Conservation (phyloP, 2,113 vertebrate species). For the Crotophaga sulcirostris region DNA sequence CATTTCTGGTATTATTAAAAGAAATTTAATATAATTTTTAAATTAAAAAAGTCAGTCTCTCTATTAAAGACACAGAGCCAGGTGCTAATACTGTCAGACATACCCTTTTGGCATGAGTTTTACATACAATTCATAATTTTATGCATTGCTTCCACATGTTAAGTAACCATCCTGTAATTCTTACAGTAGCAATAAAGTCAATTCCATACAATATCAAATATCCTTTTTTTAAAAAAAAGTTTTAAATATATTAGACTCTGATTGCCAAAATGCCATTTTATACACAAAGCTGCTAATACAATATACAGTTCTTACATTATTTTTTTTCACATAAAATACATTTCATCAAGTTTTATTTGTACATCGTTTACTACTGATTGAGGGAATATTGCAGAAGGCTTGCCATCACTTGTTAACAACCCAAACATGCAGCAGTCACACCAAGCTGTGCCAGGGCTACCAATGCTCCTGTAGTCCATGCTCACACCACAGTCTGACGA, state of each 20-base stretch:
- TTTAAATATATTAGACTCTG: slow-evolving; percentile 85
- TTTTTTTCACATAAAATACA: slow-evolving; percentile 76
- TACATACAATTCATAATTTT: slow-evolving; percentile 23
- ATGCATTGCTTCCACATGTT: slow-evolving; percentile 42
- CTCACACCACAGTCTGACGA: not conserved
- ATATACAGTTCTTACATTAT: slow-evolving; percentile 77
- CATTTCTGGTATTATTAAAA: slow-evolving; percentile 76
- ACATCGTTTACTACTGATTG: slow-evolving; percentile 68
- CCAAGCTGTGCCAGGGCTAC: not conserved
- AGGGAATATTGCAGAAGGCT: slow-evolving; percentile 71
- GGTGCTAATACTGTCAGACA: slow-evolving; percentile 75
- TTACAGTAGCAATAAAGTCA: slow-evolving; percentile 66
- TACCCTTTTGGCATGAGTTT: slow-evolving; percentile 65
- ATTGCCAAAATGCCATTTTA: slow-evolving; percentile 77
- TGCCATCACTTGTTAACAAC: slow-evolving; percentile 4
- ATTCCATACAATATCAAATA: slow-evolving; percentile 80
- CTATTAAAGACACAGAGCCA: slow-evolving; percentile 67
- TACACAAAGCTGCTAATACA: slow-evolving; percentile 82
- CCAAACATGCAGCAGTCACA: not conserved
- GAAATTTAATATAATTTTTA: slow-evolving; percentile 79
- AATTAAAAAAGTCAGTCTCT: slow-evolving; percentile 76
- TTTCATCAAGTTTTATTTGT: slow-evolving; percentile 69
- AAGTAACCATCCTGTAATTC: slow-evolving; percentile 63
- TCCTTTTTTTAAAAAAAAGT: slow-evolving; percentile 59
- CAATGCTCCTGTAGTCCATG: not conserved